Conservation (phyloP, 1,140 invertebrate genomes). For the Drosophila santomea region DNA sequence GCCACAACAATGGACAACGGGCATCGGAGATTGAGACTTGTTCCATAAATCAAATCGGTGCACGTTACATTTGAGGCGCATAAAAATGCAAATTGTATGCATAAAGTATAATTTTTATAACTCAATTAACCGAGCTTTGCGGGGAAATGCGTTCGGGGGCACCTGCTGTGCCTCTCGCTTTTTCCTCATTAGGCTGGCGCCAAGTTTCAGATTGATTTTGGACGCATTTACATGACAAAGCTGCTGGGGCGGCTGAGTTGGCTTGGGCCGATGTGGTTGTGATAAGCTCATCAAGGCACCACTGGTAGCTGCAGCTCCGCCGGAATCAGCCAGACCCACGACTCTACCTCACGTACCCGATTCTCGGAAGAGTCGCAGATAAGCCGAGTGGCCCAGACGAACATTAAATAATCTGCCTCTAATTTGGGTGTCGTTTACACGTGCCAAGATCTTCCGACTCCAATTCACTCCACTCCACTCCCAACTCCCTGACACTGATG, state of each 20-base stretch:
- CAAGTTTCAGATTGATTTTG: slow-evolving; percentile 74
- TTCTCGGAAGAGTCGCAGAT: slow-evolving; percentile 39
- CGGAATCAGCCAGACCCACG: not conserved
- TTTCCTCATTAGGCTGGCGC: slow-evolving; percentile 76
- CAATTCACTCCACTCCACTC: slow-evolving; percentile 1
- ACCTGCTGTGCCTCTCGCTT: slow-evolving; percentile 53
- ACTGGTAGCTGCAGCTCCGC: slow-evolving; percentile 15
- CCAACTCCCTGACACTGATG: slow-evolving; percentile 53
- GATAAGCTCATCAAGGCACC: slow-evolving; percentile 41
- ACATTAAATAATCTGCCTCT: slow-evolving; percentile 77
- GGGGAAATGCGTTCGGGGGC: not conserved
- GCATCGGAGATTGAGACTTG: slow-evolving; percentile 1
- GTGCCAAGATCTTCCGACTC: slow-evolving; percentile 56
- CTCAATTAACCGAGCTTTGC: slow-evolving; percentile 67
- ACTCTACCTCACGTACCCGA: not conserved
- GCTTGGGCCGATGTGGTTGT: slow-evolving; percentile 34
- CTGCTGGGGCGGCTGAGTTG: slow-evolving; percentile 16
- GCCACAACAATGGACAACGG: not conserved
- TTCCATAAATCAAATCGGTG: slow-evolving; percentile 65
- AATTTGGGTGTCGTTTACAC: slow-evolving; percentile 82
- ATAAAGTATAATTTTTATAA: slow-evolving; percentile 83
- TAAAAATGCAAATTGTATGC: slow-evolving; percentile 82
- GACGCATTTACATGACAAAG: slow-evolving; percentile 72
- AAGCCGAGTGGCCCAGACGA: slow-evolving; percentile 26
- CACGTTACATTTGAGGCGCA: slow-evolving; percentile 73